Conservation (phyloP, 2,113 vertebrate species). For the Lynx canadensis region DNA sequence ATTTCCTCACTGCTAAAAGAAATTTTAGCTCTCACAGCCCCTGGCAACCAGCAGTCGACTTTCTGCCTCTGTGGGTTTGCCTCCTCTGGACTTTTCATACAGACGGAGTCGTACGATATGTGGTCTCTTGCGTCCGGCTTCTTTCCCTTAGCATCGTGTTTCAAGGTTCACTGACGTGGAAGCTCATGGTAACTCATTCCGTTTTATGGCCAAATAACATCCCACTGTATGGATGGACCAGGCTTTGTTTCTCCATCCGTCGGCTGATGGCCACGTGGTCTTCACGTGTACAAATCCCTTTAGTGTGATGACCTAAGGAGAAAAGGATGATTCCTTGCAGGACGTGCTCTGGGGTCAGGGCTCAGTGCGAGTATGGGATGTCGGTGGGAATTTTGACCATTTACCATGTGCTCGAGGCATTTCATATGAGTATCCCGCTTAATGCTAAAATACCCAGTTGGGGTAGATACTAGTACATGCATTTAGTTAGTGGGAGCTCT, state of each 20-base stretch:
- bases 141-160: not conserved
- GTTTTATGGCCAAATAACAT: not conserved
- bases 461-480: not conserved
- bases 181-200: not conserved
- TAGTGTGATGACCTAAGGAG: not conserved
- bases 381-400: not conserved
- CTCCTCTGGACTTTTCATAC: not conserved
- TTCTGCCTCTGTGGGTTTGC: not conserved
- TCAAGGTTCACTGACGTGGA: too few relatives aligned
- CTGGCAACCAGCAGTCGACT: not conserved
- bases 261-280: not conserved
- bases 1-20: not conserved
- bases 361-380: not conserved
- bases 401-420: not conserved
- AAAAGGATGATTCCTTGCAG: not conserved
- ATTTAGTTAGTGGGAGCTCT: not conserved
- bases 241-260: not conserved
- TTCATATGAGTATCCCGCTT: too few relatives aligned
- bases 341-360: too few relatives aligned
- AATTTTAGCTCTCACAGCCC: not conserved
- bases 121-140: too few relatives aligned
- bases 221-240: not conserved
- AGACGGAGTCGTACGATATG: fast-evolving
- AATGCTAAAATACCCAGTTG: not conserved
- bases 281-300: not conserved